Base-by-base conservation (phyloP, 2,888 invertebrate species). In the Morpho achilles region DNA sequence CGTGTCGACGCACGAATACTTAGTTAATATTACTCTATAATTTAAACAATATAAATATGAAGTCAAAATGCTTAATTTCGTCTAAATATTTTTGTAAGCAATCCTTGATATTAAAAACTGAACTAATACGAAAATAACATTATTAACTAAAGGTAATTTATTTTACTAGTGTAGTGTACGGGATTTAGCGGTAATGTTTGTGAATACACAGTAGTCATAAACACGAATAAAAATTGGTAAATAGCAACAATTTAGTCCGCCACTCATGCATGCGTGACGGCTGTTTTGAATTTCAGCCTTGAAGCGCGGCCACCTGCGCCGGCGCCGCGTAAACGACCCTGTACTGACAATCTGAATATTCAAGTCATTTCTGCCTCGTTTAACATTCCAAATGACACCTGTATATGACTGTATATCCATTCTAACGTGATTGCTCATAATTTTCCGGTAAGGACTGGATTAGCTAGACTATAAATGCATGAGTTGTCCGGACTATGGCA, bases 271-370 rank as follows among this genome's bases (percentile, higher is more conserved):
- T 87, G 87, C 89, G 83, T 87, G 88, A 87, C 87, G 86, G 79
- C 86, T 88, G 89, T 85, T 90, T 90, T 87, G 89, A 87, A 88
- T 90, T 89, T 90, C 88, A 90, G 89, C 90, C 89, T 90, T 90
- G 90, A 88, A 91, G 90, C 88, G 86, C 86, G 84, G 85, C 84
- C 91, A 92, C 92, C 91, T 92, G 91, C 92, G 92, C 92, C 91
- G 92, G 88, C 91, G 92, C 92, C 91, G 92, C 88, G 86, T 90
- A 92, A 91, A 91, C 87, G 90, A 81, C 86, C 87, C 75, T 87
- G 87, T 87, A 87, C 85, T 80, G 85, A 83, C 85, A 84, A 87
- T 88, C 87, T 89, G 87, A 89, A 90, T 90, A 90, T 89, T 89
- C 87, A 89, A 87, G 85, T 80, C 80, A 80, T 85, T 83, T 86